These are phyloP conservation scores for Halcyon leucocephala DNA, from an alignment of 2,797 vertebrate species.

Conservation along the genomic window DNA sequence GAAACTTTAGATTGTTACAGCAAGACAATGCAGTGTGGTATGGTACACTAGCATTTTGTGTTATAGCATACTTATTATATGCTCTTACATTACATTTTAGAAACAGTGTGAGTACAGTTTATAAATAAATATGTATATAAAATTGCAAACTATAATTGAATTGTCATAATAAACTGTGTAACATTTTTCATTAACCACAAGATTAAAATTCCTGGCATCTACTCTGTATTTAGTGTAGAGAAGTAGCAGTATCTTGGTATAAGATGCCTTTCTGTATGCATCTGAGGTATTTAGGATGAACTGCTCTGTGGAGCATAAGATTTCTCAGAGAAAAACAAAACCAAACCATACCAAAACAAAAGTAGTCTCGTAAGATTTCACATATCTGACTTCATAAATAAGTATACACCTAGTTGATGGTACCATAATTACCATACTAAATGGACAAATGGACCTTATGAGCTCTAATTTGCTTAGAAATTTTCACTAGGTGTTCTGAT, in stretches of 20 bases:
- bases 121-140: not conserved
- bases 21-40: not conserved
- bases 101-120: not conserved
- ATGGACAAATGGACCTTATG: not conserved
- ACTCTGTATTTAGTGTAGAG: not conserved
- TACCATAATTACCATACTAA: fast-evolving
- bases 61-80: not conserved
- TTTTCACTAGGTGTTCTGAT: not conserved
- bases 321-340: not conserved
- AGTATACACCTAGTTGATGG: not conserved
- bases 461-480: not conserved
- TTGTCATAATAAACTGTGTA: not conserved
- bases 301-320: not conserved
- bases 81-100: not conserved
- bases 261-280: not conserved
- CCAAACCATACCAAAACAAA: too few relatives aligned
- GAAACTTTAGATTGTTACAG: not conserved
- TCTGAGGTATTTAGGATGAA: not conserved
- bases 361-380: not conserved
- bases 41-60: not conserved
- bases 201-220: not conserved
- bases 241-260: not conserved
- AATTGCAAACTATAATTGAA: not conserved
- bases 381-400: not conserved
- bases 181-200: not conserved